Conservation (phyloP, 2,888 invertebrate genomes). For the Ferrisia virgata region DNA sequence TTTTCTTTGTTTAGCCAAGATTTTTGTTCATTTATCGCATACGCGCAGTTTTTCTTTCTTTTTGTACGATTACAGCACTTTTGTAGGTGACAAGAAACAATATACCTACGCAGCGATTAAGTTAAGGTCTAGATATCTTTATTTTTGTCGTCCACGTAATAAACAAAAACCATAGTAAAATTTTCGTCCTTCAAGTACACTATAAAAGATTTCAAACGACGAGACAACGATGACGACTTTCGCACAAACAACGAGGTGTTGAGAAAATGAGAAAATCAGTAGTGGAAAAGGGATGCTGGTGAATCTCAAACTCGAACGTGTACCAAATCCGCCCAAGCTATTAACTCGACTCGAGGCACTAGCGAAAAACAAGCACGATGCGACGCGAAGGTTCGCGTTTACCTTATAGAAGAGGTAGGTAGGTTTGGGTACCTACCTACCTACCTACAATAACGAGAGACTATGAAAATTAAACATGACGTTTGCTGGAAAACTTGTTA, state of each 20-base stretch:
- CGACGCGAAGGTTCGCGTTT: no score
- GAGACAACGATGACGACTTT: background rate
- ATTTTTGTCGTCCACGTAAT: background rate
- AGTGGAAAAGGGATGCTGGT: no score
- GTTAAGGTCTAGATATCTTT: no score
- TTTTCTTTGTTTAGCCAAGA: background rate
- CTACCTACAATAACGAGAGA: background rate
- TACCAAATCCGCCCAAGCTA: background rate
- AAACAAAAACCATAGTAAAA: background rate
- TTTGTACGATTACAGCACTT: no score
- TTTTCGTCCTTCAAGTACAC: background rate
- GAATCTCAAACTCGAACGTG: background rate
- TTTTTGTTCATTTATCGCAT: background rate
- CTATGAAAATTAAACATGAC: background rate
- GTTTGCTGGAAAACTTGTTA: conserved; percentile 8
- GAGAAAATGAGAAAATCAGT: no score
- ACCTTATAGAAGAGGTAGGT: no score
- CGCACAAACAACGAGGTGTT: background rate
- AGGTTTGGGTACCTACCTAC: no score
- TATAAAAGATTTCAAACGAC: background rate
- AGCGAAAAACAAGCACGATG: no score
- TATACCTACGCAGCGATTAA: background rate
- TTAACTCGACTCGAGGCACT: background rate
- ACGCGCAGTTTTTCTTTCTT: background rate
- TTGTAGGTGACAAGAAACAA: background rate